Evolutionary conservation across 2,888 invertebrate genomes (phyloP), one percentile per base, ranked within the genome.

Genomic region (Thymelicus acteon): DNA sequence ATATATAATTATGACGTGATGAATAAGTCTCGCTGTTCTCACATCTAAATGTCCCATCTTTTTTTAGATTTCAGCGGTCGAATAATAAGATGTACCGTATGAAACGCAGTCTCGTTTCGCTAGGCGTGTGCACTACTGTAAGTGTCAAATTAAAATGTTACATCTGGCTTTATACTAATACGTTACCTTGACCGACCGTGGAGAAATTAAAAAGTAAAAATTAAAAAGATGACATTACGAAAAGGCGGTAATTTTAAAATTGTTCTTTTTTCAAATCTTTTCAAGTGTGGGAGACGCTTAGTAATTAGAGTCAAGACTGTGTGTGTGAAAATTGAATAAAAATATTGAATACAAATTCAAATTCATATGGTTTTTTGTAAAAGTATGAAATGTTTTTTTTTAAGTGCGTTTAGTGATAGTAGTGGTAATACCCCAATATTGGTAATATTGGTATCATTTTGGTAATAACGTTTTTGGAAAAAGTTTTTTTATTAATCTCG

Each of bases 71-170:
- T 89, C 86, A 91, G 89, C 91, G 80, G 83, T 85, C 83, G 86
- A 82, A 85, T 82, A 84, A 82, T 75, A 77, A 78, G 81, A 80
- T 82, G 80, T 80, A 82, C 80, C 79, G 80, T 82, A 82, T 82
- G 82, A 83, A 65, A 83, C 81, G 81, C 87, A 91, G 92, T 92
- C 84, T 83, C 82, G 84, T 84, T 87, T 79, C 82, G 88, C 82
- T 89, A 88, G 88, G 90, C 92, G 91, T 85, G 90, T 91, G 91
- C 91, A 90, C 87, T 82, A 85, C 85, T 85, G 92, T 92, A 91
- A 92, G 92, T 92, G 85, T 77, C 75, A 75, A 80, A 81, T 75
- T 40, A 71, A 65, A 37, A 60, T 52, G 39, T 72, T 58, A 67
- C 69, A 75, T 71, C 67, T 68, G 57, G 71, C 75, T 72, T 58